These are phyloP conservation scores for Gnathonemus echidnorhynchus DNA, from an alignment of 2,113 vertebrate species.

Conservation along the genomic window DNA sequence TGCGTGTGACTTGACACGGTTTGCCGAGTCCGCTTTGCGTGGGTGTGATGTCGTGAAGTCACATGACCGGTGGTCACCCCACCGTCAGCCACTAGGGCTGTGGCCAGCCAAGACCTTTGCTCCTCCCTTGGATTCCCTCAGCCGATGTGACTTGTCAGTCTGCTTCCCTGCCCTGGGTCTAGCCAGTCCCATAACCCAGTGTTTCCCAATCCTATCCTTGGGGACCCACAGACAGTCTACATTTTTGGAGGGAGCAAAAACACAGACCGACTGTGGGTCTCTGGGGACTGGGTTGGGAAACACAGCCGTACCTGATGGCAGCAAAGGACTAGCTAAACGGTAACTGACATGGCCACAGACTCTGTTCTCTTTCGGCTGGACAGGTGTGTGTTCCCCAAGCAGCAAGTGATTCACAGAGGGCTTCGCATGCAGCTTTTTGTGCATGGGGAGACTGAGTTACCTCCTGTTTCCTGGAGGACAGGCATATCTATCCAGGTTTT, in stretches of 20 bases:
- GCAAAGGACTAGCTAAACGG: not conserved
- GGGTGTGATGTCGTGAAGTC: not conserved
- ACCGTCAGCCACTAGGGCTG: not conserved
- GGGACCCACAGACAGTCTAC: not conserved
- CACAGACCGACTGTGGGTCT: no score
- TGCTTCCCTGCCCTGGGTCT: not conserved
- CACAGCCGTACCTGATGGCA: not conserved
- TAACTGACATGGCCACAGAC: not conserved
- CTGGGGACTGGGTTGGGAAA: not conserved
- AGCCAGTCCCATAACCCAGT: not conserved
- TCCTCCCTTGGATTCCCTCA: not conserved
- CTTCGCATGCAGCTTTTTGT: not conserved
- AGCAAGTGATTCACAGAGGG: no score
- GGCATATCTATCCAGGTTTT: not conserved
- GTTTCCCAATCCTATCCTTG: not conserved
- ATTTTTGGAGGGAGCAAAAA: not conserved
- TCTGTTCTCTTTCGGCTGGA: not conserved
- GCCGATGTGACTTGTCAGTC: not conserved
- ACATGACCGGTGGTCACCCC: not conserved
- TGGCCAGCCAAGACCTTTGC: not conserved
- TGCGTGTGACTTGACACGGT: not conserved
- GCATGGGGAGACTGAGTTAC: not conserved
- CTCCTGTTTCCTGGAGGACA: not conserved
- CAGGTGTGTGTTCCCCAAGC: not conserved
- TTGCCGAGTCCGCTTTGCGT: not conserved